Base-by-base conservation (phyloP, 2,797 vertebrate genomes). In the Fistularia tabacaria region DNA sequence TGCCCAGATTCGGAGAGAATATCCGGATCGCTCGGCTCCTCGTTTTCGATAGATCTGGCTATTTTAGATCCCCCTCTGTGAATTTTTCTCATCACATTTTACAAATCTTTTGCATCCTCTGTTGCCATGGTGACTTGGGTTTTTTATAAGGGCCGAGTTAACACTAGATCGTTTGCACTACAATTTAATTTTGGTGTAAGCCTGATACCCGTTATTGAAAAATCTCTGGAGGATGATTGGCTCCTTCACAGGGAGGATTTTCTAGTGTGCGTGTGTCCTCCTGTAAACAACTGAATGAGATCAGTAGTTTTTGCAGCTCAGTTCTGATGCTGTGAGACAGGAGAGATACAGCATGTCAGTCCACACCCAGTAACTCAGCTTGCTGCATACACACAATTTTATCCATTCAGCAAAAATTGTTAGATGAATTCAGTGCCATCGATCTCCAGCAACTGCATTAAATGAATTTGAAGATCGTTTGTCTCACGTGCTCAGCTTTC, bases 121-220 rank as follows among this genome's bases (percentile, higher is more conserved):
- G 91, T 92, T 92, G 79, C 90, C 89, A 92, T 92, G 89, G 91
- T 83, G 87, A 92, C 85, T 66, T 82, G 74, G 80, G 85, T 80
- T 90, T 79, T 82, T 84, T 66, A 8, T 85, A 79, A 73, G 69
- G 82, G 80, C 84, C 88, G 85, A 87, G 85, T 88, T 84, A 79
- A 80, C 77, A 54, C 65, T 62, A 64, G 49, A 55, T 77, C 12
- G 54, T 64, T 61, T 59, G 52, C 58, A 58, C 62, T 57, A 46
- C 43, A 63, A 46, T 66, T 59, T 65, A 61, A 69, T 74, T 45
- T 45, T 40, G 55, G 64, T 14, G 54, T 46, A 64, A 36, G 10
- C 39, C 10, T 36, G 11, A 51, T 41, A 6, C 2, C 2, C 25
- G 46, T 9, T 7, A 25, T 48, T 3, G 10, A 9, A 6, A 49